Evolutionary conservation across 2,113 vertebrate species (phyloP), one percentile per base, ranked within the genome.

Genomic region (Anguilla rostrata): DNA sequence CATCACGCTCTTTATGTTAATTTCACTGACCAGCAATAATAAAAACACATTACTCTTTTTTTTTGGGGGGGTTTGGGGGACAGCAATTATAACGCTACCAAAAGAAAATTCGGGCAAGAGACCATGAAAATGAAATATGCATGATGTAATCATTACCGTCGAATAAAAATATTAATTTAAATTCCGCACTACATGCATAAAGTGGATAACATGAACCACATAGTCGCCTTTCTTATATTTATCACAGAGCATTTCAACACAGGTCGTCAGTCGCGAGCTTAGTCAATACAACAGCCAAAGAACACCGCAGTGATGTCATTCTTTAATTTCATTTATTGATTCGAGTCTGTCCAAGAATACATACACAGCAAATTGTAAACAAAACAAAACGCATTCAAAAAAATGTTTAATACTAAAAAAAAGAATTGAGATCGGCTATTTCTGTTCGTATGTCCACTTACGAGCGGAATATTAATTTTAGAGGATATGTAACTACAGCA

Each of bases 271-370:
- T 75, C 11, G 26, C 71, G 26, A 29, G 5, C 71, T n/a, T 75
- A 75, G 71, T 75, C 71, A 75, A 75, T 71, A 71, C 26, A 75
- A 34, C 71, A 34, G 71, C 71, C 26, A 75, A 75, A 14, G 71
- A 26, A 34, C 71, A 75, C 71, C n/a, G 71, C 71, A 75, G 29
- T 75, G 71, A 75, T 75, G 71, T 75, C 71, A 75, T 75, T n/a
- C 71, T 75, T 29, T 34, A 9, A 75, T 29, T 29, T 75, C n/a
- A n/a, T 12, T 66, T 34, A 75, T 75, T 34, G 71, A 75, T 75
- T 34, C 26, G 9, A 75, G 71, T 1, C 8, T 34, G 71, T 34
- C 60, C 60, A 66, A 66, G 71, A 34, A 34, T 75, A 26, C 71
- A 75, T 75, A 26, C 26, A 75, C 71, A 75, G 26, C 9, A 9